Conservation (phyloP, 2,113 vertebrate species). For the Bostrychus sinensis region DNA sequence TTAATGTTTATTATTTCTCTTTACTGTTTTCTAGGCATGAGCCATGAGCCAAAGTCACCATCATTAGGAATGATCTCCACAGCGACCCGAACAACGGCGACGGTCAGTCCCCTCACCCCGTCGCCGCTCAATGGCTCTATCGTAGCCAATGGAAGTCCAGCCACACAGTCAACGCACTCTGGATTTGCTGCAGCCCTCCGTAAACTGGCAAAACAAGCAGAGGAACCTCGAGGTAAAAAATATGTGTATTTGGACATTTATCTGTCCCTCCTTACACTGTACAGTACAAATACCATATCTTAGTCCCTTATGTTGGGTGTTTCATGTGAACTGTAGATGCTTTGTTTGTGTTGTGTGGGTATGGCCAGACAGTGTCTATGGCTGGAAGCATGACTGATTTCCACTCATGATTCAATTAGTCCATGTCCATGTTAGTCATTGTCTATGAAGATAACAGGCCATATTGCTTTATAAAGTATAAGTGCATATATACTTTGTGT, state of each 20-base stretch:
- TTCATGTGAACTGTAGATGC: background rate
- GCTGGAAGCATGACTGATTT: slow-evolving; percentile 43
- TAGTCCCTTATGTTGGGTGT: background rate
- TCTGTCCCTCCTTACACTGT: background rate
- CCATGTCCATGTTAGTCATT: no score
- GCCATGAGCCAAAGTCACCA: slow-evolving; percentile 99
- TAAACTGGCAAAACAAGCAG: slow-evolving; percentile 98
- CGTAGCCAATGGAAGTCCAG: slow-evolving; percentile 95
- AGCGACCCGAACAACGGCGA: slow-evolving; percentile 96
- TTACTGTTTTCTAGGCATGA: slow-evolving; percentile 90
- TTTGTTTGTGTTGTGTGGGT: background rate
- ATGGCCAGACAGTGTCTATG: slow-evolving; percentile 3
- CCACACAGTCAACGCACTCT: slow-evolving; percentile 92
- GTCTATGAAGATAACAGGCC: slow-evolving; percentile 48
- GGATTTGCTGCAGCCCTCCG: slow-evolving; percentile 98
- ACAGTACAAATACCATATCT: background rate
- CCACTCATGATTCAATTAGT: slow-evolving; percentile 61
- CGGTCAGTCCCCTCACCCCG: slow-evolving; percentile 96
- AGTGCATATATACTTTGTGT: slow-evolving; percentile 17
- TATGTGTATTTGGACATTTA: background rate
- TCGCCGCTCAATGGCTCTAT: slow-evolving; percentile 96
- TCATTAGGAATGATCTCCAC: slow-evolving; percentile 99
- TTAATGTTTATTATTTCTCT: slow-evolving; percentile 44
- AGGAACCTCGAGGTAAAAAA: slow-evolving; percentile 93
- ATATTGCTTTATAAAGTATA: slow-evolving; percentile 52